Percentiles rank a stretch among this genome's conserved stretches.
phyloP scores from a whole-genome alignment of 2,888 invertebrate species.

The Pristionchus exspectatus region DNA sequence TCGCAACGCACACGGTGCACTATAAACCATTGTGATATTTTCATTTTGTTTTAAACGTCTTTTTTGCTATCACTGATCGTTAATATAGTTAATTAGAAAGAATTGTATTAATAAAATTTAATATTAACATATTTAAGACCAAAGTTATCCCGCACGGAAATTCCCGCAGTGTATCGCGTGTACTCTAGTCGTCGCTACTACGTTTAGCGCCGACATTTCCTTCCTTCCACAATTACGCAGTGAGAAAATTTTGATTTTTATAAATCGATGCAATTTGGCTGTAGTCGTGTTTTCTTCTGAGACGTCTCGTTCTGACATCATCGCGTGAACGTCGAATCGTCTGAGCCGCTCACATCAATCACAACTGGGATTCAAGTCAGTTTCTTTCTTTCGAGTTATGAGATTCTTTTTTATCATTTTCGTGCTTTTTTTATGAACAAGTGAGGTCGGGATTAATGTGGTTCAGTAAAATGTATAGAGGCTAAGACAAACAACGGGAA shows the following conservation, averaged over 20 bases:
- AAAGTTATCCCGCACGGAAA: background rate
- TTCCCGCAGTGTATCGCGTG: background rate
- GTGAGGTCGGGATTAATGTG: background rate
- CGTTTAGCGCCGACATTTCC: no score
- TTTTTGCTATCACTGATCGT: background rate
- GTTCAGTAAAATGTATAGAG: background rate
- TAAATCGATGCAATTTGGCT: background rate
- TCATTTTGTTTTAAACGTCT: background rate
- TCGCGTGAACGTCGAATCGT: background rate
- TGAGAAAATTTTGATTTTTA: background rate
- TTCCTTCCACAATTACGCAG: no score
- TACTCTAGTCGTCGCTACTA: no score
- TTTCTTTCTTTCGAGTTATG: background rate
- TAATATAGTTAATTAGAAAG: background rate
- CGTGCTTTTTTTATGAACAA: slow-evolving; percentile 32
- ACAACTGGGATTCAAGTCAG: slow-evolving; percentile 1
- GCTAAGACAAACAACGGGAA: slow-evolving; percentile 29
- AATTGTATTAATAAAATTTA: background rate
- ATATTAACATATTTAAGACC: background rate
- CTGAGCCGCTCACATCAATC: background rate
- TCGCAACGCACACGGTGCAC: background rate
- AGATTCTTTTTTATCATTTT: slow-evolving; percentile 7
- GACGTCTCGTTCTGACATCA: background rate
- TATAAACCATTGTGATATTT: background rate
- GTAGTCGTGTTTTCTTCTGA: slow-evolving; percentile 11